Conservation (phyloP, 2,113 vertebrate species). For the Chaetodon auriga region DNA sequence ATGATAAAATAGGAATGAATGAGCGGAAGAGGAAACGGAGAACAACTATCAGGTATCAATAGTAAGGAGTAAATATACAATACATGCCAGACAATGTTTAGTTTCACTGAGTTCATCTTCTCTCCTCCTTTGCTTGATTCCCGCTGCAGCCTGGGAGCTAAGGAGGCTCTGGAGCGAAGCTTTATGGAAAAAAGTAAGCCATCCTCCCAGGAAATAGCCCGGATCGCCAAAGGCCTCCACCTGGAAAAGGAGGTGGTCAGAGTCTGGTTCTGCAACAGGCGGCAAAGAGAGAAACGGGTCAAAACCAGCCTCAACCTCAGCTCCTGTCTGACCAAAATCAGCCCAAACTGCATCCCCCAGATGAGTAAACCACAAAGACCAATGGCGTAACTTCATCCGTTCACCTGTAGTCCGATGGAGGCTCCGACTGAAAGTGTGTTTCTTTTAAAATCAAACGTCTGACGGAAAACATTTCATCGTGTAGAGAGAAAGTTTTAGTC, state of each 20-base stretch:
- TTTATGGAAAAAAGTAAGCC: slow-evolving; percentile 97
- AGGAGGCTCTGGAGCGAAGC: slow-evolving; percentile 94
- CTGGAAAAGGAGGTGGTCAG: slow-evolving; percentile 98
- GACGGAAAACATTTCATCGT: background rate
- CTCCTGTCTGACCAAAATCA: slow-evolving; percentile 90
- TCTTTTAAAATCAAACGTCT: background rate
- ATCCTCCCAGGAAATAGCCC: slow-evolving; percentile 96
- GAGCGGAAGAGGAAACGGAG: slow-evolving; percentile 96
- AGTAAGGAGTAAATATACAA: background rate
- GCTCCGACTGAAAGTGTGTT: background rate
- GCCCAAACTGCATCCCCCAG: slow-evolving; percentile 85
- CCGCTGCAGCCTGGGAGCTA: slow-evolving; percentile 91
- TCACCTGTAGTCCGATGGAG: background rate
- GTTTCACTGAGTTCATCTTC: background rate
- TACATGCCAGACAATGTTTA: background rate
- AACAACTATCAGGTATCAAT: slow-evolving; percentile 95
- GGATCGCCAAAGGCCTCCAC: slow-evolving; percentile 95
- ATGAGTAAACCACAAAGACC: slow-evolving; percentile 69
- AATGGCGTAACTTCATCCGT: slow-evolving; percentile 37
- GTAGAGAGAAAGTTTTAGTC: background rate
- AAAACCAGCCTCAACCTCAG: slow-evolving; percentile 97
- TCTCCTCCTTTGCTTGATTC: slow-evolving; percentile 9
- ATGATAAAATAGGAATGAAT: slow-evolving; percentile 94
- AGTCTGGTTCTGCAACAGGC: slow-evolving; percentile 99
- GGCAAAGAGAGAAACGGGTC: slow-evolving; percentile 96